phyloP scores from a whole-genome alignment of 2,113 vertebrate species.

The Urocolius indicus region DNA sequence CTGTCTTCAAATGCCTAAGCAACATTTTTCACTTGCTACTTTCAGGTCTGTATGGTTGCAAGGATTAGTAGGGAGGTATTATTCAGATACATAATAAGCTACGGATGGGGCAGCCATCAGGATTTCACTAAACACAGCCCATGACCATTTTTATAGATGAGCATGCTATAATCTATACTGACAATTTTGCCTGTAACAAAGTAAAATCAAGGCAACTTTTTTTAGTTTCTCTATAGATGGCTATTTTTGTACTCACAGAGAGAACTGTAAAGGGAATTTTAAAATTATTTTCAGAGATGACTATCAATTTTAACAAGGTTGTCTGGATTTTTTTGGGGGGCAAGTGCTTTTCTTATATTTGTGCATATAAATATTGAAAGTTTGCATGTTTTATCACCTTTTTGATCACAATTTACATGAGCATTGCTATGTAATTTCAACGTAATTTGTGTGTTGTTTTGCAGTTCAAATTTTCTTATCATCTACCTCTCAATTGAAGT shows the following conservation, averaged over 20 bases:
- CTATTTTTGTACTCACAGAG: constrained; percentile 53
- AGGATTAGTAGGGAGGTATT: background rate
- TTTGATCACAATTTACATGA: background rate
- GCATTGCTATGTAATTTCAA: background rate
- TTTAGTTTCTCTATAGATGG: constrained; percentile 22
- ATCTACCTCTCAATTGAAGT: constrained; percentile 28
- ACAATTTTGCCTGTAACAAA: constrained; percentile 10
- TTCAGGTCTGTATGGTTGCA: background rate
- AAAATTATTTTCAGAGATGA: constrained; percentile 5
- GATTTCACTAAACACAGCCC: background rate
- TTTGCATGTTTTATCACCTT: background rate
- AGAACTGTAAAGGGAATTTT: constrained; percentile 31
- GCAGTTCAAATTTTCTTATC: constrained; percentile 6
- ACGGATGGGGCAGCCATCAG: background rate
- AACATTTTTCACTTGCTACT: background rate
- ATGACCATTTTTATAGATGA: background rate
- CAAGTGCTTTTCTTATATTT: constrained; percentile 2
- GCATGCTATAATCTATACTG: background rate
- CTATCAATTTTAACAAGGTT: constrained; percentile 7
- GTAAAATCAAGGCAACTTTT: background rate
- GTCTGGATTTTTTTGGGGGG: background rate
- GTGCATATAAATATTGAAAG: background rate
- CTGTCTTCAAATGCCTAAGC: background rate
- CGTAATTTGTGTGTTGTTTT: background rate
- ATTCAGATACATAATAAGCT: background rate